Conservation (phyloP, 1,140 invertebrate genomes). For the Sitodiplosis mosellana region DNA sequence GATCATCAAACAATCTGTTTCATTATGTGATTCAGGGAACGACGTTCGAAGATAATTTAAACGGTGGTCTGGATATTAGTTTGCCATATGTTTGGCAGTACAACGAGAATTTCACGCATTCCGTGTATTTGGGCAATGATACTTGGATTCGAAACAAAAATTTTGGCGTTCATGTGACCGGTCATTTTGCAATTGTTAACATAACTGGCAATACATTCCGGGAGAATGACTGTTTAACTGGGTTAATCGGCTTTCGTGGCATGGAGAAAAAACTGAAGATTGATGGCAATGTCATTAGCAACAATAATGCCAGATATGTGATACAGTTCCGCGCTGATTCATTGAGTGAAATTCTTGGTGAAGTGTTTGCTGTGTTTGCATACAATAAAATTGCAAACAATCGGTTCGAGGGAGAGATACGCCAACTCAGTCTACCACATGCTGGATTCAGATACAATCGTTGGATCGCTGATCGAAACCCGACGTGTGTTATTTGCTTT, state of each 20-base stretch:
- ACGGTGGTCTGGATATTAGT: slow-evolving; percentile 65
- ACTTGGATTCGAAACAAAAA: slow-evolving; percentile 70
- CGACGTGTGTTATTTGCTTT: slow-evolving; percentile 75
- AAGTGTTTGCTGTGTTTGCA: slow-evolving; percentile 58
- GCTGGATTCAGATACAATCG: slow-evolving; percentile 15
- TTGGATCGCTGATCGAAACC: slow-evolving; percentile 31
- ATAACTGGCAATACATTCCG: slow-evolving; percentile 72
- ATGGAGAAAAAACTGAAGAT: slow-evolving; percentile 94
- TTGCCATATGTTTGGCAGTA: slow-evolving; percentile 91
- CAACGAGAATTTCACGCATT: slow-evolving; percentile 85
- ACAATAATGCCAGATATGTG: slow-evolving; percentile 71
- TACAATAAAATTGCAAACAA: slow-evolving; percentile 68
- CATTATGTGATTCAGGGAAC: slow-evolving; percentile 83
- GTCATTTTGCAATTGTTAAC: slow-evolving; percentile 75
- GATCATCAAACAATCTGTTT: slow-evolving; percentile 84
- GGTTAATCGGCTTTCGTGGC: slow-evolving; percentile 70
- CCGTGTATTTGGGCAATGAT: slow-evolving; percentile 69
- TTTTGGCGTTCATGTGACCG: slow-evolving; percentile 69
- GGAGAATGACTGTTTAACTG: slow-evolving; percentile 64
- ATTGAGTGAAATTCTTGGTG: slow-evolving; percentile 81
- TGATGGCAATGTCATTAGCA: slow-evolving; percentile 53
- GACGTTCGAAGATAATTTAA: slow-evolving; percentile 64
- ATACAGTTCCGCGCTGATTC: slow-evolving; percentile 78
- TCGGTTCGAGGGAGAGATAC: slow-evolving; percentile 20
- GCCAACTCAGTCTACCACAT: slow-evolving; percentile 1